Base-by-base conservation (phyloP, 2,888 invertebrate species). In the Ellobium chinense region DNA sequence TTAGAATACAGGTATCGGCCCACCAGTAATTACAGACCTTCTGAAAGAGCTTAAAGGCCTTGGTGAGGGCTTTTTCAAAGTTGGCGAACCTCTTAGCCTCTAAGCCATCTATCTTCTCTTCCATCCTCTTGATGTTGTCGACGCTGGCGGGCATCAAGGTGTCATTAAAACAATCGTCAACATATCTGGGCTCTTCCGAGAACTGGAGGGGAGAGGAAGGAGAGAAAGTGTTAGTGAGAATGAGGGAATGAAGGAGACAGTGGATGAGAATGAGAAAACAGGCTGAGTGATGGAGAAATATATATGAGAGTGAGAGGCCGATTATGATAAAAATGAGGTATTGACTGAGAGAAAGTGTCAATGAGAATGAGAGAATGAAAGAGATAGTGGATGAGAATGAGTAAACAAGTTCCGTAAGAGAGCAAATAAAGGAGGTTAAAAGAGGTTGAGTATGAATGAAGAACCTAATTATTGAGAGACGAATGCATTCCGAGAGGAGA, bases 111-210 rank as follows among this genome's bases (percentile, higher is more conserved):
- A 91, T 83, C 37, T 86, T 82, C 34, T 87, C 86, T 69, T 87
- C 83, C 56, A 91, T 82, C 36, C 87, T 78, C 65, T 85, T 85
- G 76, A 92, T 94, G 87, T 94, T 94, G 83, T 93, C 91, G 81
- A 92, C 91, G 87, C 94, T 94, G 91, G 97, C 97, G 94, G 98
- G 98, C 9, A 99, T 97, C 24, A 99, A 93, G 87, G 96, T 95
- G 76, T 96, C 95, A 89, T 95, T 95, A 92, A 98, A 98, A 93
- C 99, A 99, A 0, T 95, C 94, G 36, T 98, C 96, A 5, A 97
- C 95, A 88, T 96, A 96, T 9, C 94, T 92, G 0, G 96, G 95
- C 0, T 93, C 95, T 87, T 96, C 94, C 62, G 95, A 95, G 87
- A 97, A 97, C 91, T 94, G 63, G 5, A 31, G n/a, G n/a, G n/a